phyloP scores from a whole-genome alignment of 2,113 vertebrate species.

The Rhinolophus sinicus region DNA sequence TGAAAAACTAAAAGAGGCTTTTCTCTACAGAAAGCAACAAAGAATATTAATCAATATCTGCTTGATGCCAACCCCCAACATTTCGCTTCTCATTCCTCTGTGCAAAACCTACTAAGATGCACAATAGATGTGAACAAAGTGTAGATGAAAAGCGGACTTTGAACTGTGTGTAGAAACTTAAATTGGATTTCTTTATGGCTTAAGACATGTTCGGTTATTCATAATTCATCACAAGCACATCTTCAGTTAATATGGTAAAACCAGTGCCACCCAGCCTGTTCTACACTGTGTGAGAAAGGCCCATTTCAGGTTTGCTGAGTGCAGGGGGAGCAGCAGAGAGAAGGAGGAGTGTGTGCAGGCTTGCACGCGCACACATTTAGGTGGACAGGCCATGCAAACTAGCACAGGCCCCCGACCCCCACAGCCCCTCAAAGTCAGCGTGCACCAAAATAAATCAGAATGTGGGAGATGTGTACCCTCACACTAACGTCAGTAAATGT shows the following conservation, averaged over 20 bases:
- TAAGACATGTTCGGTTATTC: slow-evolving; percentile 33
- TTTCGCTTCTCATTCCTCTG: slow-evolving; percentile 13
- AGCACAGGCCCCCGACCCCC: accelerated
- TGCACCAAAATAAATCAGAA: neutral
- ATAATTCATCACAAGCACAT: neutral
- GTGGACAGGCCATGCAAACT: no score
- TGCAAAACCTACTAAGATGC: neutral
- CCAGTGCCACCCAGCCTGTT: neutral
- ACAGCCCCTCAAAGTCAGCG: neutral
- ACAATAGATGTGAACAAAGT: neutral
- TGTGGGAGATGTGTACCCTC: accelerated
- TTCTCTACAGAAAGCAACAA: neutral
- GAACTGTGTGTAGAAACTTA: neutral
- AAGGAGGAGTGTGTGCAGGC: accelerated
- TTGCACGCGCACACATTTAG: accelerated
- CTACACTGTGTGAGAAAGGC: accelerated
- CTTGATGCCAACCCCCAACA: neutral
- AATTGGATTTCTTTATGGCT: slow-evolving; percentile 65
- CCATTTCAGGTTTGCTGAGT: accelerated
- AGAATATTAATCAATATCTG: neutral
- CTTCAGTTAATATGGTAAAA: neutral
- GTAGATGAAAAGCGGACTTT: slow-evolving; percentile 38
- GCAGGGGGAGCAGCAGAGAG: accelerated
- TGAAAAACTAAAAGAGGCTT: neutral
- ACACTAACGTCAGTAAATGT: neutral